Percentiles rank a stretch among this genome's conserved stretches.
phyloP scores from a whole-genome alignment of 2,888 invertebrate species.

The Hemaris fuciformis region DNA sequence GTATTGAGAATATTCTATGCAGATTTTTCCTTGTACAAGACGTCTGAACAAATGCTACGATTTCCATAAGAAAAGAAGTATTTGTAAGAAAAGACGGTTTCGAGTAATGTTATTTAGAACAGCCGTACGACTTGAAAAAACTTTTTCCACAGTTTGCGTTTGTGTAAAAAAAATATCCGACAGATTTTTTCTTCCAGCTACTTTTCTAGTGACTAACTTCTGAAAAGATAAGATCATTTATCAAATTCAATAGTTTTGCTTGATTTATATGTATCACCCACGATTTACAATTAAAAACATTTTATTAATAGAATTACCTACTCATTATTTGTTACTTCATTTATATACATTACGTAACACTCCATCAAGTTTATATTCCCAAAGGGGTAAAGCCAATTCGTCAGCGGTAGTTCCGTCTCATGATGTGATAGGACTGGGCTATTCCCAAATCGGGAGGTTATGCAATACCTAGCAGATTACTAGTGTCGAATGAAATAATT shows the following conservation, averaged over 20 bases:
- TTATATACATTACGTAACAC: background rate
- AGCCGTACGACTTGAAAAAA: constrained; percentile 7
- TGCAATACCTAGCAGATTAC: background rate
- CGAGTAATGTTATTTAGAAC: constrained; percentile 21
- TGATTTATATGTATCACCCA: no score
- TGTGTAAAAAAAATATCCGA: background rate
- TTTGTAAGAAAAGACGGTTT: constrained; percentile 22
- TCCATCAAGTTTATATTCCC: background rate
- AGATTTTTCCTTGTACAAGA: constrained; percentile 23
- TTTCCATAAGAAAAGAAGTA: constrained; percentile 32
- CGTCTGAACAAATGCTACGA: constrained; percentile 23
- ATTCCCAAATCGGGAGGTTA: background rate
- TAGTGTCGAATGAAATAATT: background rate
- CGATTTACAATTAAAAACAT: no score
- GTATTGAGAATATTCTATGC: constrained; percentile 22
- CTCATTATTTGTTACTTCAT: no score
- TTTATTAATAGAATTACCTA: no score
- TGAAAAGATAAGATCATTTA: background rate
- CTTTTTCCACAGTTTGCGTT: background rate
- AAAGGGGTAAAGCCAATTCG: background rate
- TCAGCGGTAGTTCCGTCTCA: background rate
- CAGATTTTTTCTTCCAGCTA: background rate
- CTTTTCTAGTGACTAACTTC: background rate
- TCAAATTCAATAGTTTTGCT: no score
- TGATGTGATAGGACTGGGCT: background rate